Percentiles rank a stretch among this genome's conserved stretches.
phyloP scores from a whole-genome alignment of 2,113 vertebrate genomes.

The Brevimyrus niger region DNA sequence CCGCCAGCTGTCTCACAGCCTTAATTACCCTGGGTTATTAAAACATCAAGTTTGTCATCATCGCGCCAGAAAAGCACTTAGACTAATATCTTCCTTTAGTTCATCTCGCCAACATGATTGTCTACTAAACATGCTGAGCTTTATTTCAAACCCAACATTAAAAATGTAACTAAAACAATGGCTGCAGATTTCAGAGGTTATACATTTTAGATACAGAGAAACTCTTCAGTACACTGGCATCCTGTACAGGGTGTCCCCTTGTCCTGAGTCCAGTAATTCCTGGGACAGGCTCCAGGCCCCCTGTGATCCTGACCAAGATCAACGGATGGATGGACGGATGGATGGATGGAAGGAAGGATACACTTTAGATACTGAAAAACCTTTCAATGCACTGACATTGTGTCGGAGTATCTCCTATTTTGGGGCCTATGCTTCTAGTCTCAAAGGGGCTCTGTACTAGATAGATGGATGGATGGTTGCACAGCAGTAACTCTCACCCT shows the following conservation, averaged over 20 bases:
- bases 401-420: not conserved
- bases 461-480: not conserved
- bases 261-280: not conserved
- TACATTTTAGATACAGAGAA: not conserved
- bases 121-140: not conserved
- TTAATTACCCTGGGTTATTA: slow-evolving; percentile 5
- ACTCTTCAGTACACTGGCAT: not conserved
- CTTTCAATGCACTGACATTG: not conserved
- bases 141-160: not conserved
- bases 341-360: not conserved
- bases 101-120: not conserved
- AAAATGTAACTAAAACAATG: not conserved
- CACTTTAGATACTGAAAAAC: not conserved
- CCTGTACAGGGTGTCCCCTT: not conserved
- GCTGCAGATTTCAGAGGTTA: not conserved
- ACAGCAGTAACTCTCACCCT: not conserved
- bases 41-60: not conserved
- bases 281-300: not conserved
- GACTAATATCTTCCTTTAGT: not conserved
- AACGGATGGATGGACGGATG: not conserved
- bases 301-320: not conserved
- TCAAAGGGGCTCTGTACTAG: not conserved
- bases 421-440: not conserved
- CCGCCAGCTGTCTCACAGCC: not conserved
- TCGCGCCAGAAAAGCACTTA: not conserved